phyloP scores from a whole-genome alignment of 2,113 vertebrate genomes.

The Tachysurus vachellii region DNA sequence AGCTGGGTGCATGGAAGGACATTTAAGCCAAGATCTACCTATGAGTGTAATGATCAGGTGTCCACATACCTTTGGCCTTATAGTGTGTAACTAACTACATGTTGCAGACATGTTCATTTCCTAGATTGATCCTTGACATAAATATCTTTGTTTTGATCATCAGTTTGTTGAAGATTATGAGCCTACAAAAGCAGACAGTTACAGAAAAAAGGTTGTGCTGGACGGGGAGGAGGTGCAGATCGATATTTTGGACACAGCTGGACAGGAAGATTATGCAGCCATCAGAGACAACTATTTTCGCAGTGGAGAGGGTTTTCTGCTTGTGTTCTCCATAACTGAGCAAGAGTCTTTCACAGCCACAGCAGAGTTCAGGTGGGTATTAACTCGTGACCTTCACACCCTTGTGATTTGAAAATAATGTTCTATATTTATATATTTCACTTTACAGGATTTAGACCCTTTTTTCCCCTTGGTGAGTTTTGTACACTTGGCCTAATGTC shows the following conservation, averaged over 20 bases:
- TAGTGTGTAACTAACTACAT: not conserved
- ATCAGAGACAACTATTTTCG: slow-evolving; percentile 58
- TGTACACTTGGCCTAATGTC: not conserved
- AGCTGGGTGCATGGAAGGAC: too few species aligned
- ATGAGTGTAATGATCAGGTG: not conserved
- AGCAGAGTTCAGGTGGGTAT: slow-evolving; percentile 52
- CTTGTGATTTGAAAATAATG: not conserved
- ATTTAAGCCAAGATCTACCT: not conserved
- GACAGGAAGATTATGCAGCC: slow-evolving; percentile 54
- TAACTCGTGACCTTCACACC: not conserved
- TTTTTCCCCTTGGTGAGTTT: not conserved
- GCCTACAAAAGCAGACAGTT: slow-evolving; percentile 57
- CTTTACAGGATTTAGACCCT: not conserved
- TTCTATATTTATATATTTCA: not conserved
- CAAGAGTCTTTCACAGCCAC: slow-evolving; percentile 55
- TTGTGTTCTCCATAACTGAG: slow-evolving; percentile 56
- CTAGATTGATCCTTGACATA: not conserved
- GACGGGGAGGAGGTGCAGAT: slow-evolving; percentile 57
- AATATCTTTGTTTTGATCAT: not conserved
- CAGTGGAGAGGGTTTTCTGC: slow-evolving; percentile 55
- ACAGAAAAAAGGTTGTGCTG: slow-evolving; percentile 56
- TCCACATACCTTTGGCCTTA: not conserved
- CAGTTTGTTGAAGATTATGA: slow-evolving; percentile 59
- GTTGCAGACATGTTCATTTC: not conserved
- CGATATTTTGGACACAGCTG: slow-evolving; percentile 56